These are phyloP conservation scores for Cerastis rubricosa DNA, from an alignment of 2,888 invertebrate species.

Conservation along the genomic window DNA sequence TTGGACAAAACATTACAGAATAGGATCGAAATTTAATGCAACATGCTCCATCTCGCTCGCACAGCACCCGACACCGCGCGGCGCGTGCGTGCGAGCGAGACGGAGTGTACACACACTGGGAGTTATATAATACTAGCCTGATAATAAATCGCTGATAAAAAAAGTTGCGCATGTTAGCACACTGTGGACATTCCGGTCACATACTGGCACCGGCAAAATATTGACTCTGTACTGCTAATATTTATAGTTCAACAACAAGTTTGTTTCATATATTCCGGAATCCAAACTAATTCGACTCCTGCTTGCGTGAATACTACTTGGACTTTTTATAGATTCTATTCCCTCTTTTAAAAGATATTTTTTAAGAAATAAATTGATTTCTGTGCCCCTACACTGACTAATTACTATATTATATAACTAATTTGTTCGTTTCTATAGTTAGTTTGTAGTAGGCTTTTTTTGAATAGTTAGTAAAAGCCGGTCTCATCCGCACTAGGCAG, in stretches of 20 bases:
- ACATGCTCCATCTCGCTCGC: slow-evolving; percentile 79
- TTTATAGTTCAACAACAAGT: slow-evolving; percentile 20
- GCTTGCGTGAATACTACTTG: background rate
- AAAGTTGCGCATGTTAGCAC: slow-evolving; percentile 80
- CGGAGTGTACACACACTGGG: slow-evolving; percentile 73
- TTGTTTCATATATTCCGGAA: slow-evolving; percentile 10
- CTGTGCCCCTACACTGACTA: background rate
- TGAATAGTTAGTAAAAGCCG: slow-evolving; percentile 10
- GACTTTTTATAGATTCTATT: background rate
- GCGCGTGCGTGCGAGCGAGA: slow-evolving; percentile 76
- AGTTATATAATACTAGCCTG: slow-evolving; percentile 87
- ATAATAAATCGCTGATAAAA: slow-evolving; percentile 89
- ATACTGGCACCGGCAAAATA: slow-evolving; percentile 43
- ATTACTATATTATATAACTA: too few species aligned
- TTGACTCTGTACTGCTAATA: slow-evolving; percentile 32
- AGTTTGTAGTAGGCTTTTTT: background rate
- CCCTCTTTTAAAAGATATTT: background rate
- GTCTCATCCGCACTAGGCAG: slow-evolving; percentile 28
- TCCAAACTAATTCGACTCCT: slow-evolving; percentile 1
- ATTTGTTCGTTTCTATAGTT: background rate
- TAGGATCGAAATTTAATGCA: slow-evolving; percentile 90
- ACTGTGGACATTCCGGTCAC: slow-evolving; percentile 74
- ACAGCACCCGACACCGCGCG: slow-evolving; percentile 53
- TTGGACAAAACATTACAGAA: slow-evolving; percentile 91
- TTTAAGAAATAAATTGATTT: background rate